Base-by-base conservation (phyloP, 2,888 invertebrate species). In the Epicampocera succincta region DNA sequence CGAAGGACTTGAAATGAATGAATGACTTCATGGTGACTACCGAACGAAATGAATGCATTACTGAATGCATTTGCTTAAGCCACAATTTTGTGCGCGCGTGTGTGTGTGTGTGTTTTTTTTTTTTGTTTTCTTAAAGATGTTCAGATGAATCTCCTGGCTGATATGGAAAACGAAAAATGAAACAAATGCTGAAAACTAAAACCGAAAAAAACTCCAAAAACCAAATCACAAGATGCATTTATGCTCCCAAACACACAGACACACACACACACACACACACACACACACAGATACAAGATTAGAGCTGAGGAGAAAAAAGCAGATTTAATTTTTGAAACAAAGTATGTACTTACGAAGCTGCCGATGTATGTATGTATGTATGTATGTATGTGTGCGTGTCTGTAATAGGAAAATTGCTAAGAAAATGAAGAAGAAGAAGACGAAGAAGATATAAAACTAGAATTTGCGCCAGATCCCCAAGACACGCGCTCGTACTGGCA, bases 21-120 rank as follows among this genome's bases (percentile, higher is more conserved):
- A 77, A 81, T 81, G 81, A 73, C 71, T 74, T 42, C 48, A 74
- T 46, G 29, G 61, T 63, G 76, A 76, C 80, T 81, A 56, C 63
- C 60, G 46, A 73, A 73, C 56, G 68, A 73, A 77, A 68, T 76
- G 77, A 44, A 81, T 68, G 54, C 46, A 61, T 25, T 63, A 52
- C 40, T 29, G 54, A 48, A 72, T 65, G 44, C 63, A 77, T 48
- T 63, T 25, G 61, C 73, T 21, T 56, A 81, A 69, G 63, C 72
- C 77, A 68, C 72, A 81, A 73, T 77, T 50, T 61, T 56, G 60
- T 33, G 29, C 6, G 29, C 6, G 29, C 8, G 33, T 33, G 33
- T 33, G 33, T 33, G 33, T 33, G 33, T 33, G 50, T 42, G 42
- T 29, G 44, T 69, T 65, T 48, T 15, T 69, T 38, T n/a, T 17